phyloP scores from a whole-genome alignment of 2,113 vertebrate species.

The Pantherophis guttatus region DNA sequence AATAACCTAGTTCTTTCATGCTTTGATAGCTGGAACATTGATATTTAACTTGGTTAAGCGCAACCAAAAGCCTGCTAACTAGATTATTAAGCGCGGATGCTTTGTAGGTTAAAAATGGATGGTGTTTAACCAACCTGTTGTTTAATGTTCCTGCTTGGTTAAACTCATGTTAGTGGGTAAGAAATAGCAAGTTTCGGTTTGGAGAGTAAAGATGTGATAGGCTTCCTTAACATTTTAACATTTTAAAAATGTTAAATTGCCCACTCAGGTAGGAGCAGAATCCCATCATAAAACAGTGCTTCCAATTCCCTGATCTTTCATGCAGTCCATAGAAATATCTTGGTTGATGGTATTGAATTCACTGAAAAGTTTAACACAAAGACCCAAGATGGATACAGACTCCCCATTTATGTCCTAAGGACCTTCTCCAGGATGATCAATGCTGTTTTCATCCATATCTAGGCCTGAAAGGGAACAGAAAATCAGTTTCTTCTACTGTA shows the following conservation, averaged over 20 bases:
- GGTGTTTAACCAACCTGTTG: not conserved
- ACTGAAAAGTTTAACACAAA: not conserved
- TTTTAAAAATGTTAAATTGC: not conserved
- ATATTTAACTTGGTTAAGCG: not conserved
- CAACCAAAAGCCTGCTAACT: not conserved
- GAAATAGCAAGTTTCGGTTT: not conserved
- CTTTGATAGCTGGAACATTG: not conserved
- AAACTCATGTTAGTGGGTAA: not conserved
- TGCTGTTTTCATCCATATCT: not conserved
- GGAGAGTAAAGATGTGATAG: not conserved
- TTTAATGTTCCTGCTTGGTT: not conserved
- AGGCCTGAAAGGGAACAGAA: not conserved
- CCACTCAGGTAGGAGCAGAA: not conserved
- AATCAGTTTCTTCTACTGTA: not conserved
- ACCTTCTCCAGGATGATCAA: not conserved
- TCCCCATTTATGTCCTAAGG: not conserved
- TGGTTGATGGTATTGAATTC: not conserved
- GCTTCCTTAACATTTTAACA: not conserved
- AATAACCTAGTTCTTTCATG: not conserved
- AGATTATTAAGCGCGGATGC: not conserved
- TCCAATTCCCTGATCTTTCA: not conserved
- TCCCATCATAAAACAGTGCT: not conserved
- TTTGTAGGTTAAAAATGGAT: not conserved
- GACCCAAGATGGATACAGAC: not conserved
- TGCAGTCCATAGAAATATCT: not conserved